These are phyloP conservation scores for Calameuta pallipes DNA, from an alignment of 2,888 invertebrate genomes.

Conservation along the genomic window DNA sequence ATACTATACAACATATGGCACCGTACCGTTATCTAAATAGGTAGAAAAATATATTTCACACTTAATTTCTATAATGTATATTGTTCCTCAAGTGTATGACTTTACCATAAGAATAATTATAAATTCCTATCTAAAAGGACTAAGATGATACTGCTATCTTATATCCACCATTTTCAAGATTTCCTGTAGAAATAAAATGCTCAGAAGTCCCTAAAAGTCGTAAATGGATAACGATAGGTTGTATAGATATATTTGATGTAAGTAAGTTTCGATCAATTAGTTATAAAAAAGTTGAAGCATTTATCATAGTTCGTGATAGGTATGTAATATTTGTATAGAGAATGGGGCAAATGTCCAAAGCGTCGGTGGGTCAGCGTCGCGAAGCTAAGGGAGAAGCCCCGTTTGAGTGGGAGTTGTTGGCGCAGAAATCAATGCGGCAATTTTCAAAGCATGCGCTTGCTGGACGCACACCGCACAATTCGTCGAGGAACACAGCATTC, in stretches of 20 bases:
- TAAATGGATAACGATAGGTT: background rate
- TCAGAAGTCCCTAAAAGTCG: background rate
- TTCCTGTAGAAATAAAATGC: background rate
- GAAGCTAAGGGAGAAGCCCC: background rate
- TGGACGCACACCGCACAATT: conserved; percentile 12
- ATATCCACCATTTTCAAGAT: background rate
- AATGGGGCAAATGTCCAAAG: background rate
- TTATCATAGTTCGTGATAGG: background rate
- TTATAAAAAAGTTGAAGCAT: background rate
- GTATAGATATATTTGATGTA: background rate
- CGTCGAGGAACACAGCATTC: background rate
- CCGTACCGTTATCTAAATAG: background rate
- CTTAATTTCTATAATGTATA: background rate
- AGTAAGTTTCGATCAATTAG: background rate
- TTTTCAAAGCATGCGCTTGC: conserved; percentile 61
- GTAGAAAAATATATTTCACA: background rate
- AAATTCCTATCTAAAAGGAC: background rate
- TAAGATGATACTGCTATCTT: background rate
- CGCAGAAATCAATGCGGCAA: conserved; percentile 66
- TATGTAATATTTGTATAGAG: background rate
- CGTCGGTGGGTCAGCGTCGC: background rate
- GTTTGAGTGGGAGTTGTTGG: conserved; percentile 38
- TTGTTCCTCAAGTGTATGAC: background rate
- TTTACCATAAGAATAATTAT: background rate
- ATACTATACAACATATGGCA: background rate